Conservation (phyloP, 2,797 vertebrate genomes). For the Siniperca undulata region DNA sequence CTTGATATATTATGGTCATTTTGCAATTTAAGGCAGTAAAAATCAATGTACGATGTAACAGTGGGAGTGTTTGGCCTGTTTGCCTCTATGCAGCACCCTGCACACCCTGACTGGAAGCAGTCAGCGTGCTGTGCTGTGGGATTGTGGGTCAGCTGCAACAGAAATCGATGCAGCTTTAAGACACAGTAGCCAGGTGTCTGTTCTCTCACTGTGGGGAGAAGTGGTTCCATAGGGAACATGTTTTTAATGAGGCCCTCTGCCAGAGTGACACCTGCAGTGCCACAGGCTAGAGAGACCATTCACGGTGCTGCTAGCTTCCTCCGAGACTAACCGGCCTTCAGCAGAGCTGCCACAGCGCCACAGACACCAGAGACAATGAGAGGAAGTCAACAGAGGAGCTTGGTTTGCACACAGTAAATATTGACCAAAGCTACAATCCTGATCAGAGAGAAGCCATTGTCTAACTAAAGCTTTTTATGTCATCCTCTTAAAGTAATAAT, state of each 20-base stretch:
- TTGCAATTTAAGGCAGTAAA: slow-evolving; percentile 4
- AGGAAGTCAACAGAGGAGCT: neutral
- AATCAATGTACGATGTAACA: neutral
- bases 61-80: neutral
- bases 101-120: neutral
- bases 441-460: neutral
- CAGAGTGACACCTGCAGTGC: slow-evolving; percentile 11
- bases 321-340: neutral
- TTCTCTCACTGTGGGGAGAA: neutral
- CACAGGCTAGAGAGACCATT: neutral
- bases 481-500: neutral
- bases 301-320: neutral
- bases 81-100: slow-evolving; percentile 6
- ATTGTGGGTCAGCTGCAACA: neutral
- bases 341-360: slow-evolving; percentile 5
- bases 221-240: slow-evolving; percentile 21
- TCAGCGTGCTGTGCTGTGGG: neutral
- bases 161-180: slow-evolving; percentile 33
- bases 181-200: slow-evolving; percentile 35
- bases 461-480: neutral
- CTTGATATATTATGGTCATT: slow-evolving; percentile 21
- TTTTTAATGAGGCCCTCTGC: slow-evolving; percentile 45
- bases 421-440: neutral
- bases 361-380: neutral
- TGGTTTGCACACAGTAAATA: slow-evolving; percentile 9